Evolutionary conservation across 2,797 vertebrate species (phyloP).

Genomic region (Coreius guichenoti): DNA sequence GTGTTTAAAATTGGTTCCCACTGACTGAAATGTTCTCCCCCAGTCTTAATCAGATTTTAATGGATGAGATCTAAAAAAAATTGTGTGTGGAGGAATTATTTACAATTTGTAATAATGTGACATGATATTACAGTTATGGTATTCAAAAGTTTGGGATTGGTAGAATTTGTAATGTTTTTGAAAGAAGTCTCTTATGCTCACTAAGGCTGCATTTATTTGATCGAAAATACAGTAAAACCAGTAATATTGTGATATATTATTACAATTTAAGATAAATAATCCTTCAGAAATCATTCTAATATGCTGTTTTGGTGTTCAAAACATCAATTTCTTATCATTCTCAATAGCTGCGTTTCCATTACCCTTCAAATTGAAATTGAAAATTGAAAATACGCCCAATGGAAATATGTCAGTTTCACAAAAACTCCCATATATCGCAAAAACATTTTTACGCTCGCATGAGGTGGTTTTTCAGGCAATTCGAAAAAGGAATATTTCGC

Average conservation of each 20-base stretch:
- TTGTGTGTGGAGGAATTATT: not conserved
- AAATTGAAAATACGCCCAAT: too few species aligned
- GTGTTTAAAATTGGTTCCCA: not conserved
- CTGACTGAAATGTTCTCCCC: not conserved
- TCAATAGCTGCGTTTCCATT: too few species aligned
- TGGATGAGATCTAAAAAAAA: not conserved
- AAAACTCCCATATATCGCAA: too few species aligned
- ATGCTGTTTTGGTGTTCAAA: not conserved
- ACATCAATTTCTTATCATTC: not conserved
- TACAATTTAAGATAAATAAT: not conserved
- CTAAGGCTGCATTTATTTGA: not conserved
- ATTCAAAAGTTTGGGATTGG: not conserved
- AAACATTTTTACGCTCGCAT: too few species aligned
- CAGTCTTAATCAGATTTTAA: not conserved
- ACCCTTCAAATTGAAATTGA: too few species aligned
- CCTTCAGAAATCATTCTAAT: not conserved
- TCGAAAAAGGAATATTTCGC: too few species aligned
- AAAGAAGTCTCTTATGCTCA: not conserved
- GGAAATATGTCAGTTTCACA: too few species aligned
- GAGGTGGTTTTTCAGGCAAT: too few species aligned
- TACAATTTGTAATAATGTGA: not conserved
- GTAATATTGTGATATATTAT: not conserved
- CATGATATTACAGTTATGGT: not conserved
- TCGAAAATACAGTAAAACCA: not conserved
- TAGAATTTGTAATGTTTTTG: not conserved